Evolutionary conservation across 2,888 invertebrate species (phyloP), one percentile per base, ranked within the genome.

Genomic region (Drosophila cracens): DNA sequence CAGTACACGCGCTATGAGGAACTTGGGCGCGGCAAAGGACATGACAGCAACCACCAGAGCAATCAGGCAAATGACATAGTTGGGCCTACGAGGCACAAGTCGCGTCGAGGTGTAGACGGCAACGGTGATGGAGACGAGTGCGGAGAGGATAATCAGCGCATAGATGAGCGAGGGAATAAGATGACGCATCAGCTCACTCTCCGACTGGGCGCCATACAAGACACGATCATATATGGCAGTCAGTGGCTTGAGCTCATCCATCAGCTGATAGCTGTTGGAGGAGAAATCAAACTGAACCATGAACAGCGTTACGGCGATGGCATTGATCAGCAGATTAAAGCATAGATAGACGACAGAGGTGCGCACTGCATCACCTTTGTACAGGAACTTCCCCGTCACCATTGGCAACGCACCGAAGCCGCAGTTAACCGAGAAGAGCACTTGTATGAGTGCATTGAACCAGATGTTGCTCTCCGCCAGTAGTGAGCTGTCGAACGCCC

Each of bases 381-480:
- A 93, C 31, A 93, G 87, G 76, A 93, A 93, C 79, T 93, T 93
- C 6, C 93, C 93, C 1, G 93, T 93, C n/a, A 93, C 60, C 78
- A 93, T 93, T 18, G 93, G 93, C 58, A 93, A 74, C 4, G 92
- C 90, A 21, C 93, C 93, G 52, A 92, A 91, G 27, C 93, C 93
- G 65, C 93, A 93, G 70, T 93, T 93, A 0, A 93, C 91, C 33
- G 93, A 92, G 76, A 92, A 93, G 27, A 93, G 84, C 10, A 93
- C 93, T 87, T 93, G 93, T 68, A 93, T 89, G 8, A 93, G 78
- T n/a, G 93, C 93, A 76, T 91, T 92, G 54, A 93, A 93, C 93
- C 93, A 93, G 51, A 93, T 86, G 61, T 91, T 87, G 76, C 93
- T 92, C 46, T 92, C 91, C 25, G 75, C 61, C 36, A 93, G 83